phyloP scores from a whole-genome alignment of 2,797 vertebrate genomes.

The Myotis planiceps region DNA sequence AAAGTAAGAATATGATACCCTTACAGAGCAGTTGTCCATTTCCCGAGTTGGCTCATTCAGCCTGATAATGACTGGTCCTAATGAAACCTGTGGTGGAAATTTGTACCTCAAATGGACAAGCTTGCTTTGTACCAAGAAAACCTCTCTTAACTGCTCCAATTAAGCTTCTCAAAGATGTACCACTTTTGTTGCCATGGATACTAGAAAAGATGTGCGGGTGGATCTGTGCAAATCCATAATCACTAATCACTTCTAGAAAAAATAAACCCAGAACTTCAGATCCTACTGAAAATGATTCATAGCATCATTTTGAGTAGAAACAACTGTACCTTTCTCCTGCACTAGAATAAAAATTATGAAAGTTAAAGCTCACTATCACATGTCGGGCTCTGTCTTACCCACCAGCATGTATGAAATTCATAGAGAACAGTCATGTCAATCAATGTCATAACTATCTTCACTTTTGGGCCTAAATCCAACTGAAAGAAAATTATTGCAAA shows the following conservation, averaged over 20 bases:
- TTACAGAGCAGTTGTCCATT: background rate
- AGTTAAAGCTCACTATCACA: background rate
- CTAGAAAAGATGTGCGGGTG: slow-evolving; percentile 29
- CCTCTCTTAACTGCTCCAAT: background rate
- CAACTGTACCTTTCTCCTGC: slow-evolving; percentile 9
- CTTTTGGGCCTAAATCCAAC: slow-evolving; percentile 44
- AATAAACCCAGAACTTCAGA: slow-evolving; percentile 36
- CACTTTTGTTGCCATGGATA: slow-evolving; percentile 59
- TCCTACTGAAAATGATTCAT: background rate
- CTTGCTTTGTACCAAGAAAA: slow-evolving; percentile 33
- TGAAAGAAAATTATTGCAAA: slow-evolving; percentile 25
- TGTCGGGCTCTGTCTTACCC: background rate
- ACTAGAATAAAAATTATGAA: slow-evolving; percentile 34
- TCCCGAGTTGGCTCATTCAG: background rate
- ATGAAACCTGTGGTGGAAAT: background rate
- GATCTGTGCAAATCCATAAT: slow-evolving; percentile 60
- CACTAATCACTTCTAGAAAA: slow-evolving; percentile 60
- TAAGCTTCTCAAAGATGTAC: slow-evolving; percentile 39
- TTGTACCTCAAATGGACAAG: slow-evolving; percentile 27
- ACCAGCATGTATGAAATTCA: background rate
- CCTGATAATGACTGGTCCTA: background rate
- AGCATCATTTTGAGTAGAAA: slow-evolving; percentile 47
- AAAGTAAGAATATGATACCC: background rate
- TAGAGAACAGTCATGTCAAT: background rate
- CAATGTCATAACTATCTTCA: background rate